These are phyloP conservation scores for Sesamia nonagrioides DNA, from an alignment of 1,140 invertebrate genomes.

Conservation along the genomic window DNA sequence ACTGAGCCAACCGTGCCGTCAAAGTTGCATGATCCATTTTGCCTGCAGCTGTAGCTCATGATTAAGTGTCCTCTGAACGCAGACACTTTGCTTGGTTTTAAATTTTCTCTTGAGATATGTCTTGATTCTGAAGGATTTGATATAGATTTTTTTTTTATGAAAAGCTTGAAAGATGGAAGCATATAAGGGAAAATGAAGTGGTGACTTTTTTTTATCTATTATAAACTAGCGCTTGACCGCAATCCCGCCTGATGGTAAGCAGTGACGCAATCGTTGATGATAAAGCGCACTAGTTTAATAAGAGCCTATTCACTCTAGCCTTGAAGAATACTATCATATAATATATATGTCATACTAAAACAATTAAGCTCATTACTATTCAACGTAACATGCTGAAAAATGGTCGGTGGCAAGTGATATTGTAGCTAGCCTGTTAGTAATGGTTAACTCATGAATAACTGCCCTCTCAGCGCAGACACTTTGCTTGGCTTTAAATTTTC, in stretches of 20 bases:
- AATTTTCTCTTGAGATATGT: background rate
- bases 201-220: too few species aligned
- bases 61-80: background rate
- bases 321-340: too few species aligned
- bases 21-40: background rate
- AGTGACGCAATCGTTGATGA: too few species aligned
- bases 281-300: too few species aligned
- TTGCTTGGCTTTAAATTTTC: background rate
- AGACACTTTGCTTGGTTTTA: background rate
- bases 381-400: constrained; percentile 11
- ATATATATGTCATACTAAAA: too few species aligned
- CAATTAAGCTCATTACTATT: background rate
- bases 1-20: background rate
- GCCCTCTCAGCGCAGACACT: background rate
- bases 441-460: background rate
- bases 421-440: too few species aligned
- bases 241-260: too few species aligned
- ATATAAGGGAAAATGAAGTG: background rate
- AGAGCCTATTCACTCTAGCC: too few species aligned
- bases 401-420: constrained; percentile 25
- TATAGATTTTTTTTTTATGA: background rate
- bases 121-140: background rate
- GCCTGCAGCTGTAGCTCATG: background rate
- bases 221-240: too few species aligned
- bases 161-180: background rate